phyloP scores from a whole-genome alignment of 2,888 invertebrate species.

The Baccha elongata region DNA sequence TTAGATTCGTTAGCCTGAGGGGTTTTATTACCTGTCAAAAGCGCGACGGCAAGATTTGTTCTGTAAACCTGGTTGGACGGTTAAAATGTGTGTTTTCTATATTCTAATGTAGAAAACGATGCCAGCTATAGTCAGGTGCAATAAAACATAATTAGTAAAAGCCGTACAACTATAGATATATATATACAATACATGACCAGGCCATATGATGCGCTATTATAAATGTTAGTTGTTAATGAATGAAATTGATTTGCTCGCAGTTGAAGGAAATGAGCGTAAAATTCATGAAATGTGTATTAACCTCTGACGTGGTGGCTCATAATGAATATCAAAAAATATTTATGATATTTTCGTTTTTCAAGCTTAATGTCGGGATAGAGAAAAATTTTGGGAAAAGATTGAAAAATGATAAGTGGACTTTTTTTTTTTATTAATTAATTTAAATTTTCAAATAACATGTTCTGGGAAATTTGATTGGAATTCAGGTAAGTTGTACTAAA shows the following conservation, averaged over 20 bases:
- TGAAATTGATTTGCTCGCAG: constrained; percentile 66
- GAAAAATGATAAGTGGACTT: constrained; percentile 45
- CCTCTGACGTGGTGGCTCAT: constrained; percentile 22
- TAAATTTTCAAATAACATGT: too few species aligned
- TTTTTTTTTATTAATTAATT: constrained; percentile 47
- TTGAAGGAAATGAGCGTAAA: constrained; percentile 27
- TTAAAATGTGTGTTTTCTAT: constrained; percentile 21
- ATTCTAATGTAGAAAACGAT: constrained; percentile 54
- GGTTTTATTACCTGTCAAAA: constrained; percentile 65
- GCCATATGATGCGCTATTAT: constrained; percentile 33
- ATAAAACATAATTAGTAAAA: constrained; percentile 69
- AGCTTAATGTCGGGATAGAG: too few species aligned
- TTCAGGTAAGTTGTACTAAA: too few species aligned
- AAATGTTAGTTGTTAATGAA: constrained; percentile 65
- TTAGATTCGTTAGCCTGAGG: constrained; percentile 66
- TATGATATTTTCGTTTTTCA: constrained; percentile 28
- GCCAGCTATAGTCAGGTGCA: constrained; percentile 63
- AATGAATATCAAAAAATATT: constrained; percentile 8
- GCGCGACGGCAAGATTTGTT: constrained; percentile 41
- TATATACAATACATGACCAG: neutral
- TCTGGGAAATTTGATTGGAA: constrained; percentile 5
- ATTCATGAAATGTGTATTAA: constrained; percentile 32
- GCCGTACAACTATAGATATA: constrained; percentile 36
- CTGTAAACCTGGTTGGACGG: neutral
- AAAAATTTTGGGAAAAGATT: constrained; percentile 35